A percentile compares a stretch with the other conserved stretches of the same genome.
Conservation (phyloP, 2,888 invertebrate species). For the Aphelenchoides bicaudatus region DNA sequence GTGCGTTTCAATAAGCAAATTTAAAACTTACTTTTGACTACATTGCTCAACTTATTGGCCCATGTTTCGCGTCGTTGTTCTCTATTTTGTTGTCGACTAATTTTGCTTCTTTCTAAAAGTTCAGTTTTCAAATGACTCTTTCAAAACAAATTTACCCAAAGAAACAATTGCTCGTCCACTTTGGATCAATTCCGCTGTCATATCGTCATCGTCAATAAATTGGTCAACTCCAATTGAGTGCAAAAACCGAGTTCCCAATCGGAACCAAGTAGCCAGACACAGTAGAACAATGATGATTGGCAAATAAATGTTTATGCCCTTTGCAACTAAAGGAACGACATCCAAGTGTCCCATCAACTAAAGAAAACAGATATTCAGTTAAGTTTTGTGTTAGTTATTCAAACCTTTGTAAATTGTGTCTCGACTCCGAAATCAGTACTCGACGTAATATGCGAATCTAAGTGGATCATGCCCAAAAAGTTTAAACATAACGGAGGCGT, state of each 20-base stretch:
- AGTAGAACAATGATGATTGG: slow-evolving; percentile 91
- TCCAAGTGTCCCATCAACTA: slow-evolving; percentile 98
- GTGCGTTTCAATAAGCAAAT: background rate
- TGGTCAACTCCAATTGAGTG: slow-evolving; percentile 92
- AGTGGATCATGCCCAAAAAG: slow-evolving; percentile 91
- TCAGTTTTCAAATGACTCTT: too few species aligned
- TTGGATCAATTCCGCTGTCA: slow-evolving; percentile 86
- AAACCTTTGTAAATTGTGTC: slow-evolving; percentile 85
- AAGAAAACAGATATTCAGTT: slow-evolving; percentile 19
- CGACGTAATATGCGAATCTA: slow-evolving; percentile 73
- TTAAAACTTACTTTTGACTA: background rate
- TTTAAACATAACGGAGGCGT: slow-evolving; percentile 98
- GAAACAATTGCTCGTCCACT: slow-evolving; percentile 87
- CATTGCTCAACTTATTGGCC: slow-evolving; percentile 20
- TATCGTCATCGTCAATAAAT: slow-evolving; percentile 78
- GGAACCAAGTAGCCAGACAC: slow-evolving; percentile 76
- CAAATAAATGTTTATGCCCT: slow-evolving; percentile 98
- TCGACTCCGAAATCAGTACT: slow-evolving; percentile 63
- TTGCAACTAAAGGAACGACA: slow-evolving; percentile 88
- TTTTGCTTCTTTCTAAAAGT: slow-evolving; percentile 39
- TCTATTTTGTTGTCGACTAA: slow-evolving; percentile 29
- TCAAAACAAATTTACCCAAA: slow-evolving; percentile 67
- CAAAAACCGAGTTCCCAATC: slow-evolving; percentile 82
- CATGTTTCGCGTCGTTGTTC: slow-evolving; percentile 35
- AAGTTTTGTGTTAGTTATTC: slow-evolving; percentile 3